Conservation (phyloP, 92 coral and sea anemone species). For the Isaurus tuberculatus region DNA sequence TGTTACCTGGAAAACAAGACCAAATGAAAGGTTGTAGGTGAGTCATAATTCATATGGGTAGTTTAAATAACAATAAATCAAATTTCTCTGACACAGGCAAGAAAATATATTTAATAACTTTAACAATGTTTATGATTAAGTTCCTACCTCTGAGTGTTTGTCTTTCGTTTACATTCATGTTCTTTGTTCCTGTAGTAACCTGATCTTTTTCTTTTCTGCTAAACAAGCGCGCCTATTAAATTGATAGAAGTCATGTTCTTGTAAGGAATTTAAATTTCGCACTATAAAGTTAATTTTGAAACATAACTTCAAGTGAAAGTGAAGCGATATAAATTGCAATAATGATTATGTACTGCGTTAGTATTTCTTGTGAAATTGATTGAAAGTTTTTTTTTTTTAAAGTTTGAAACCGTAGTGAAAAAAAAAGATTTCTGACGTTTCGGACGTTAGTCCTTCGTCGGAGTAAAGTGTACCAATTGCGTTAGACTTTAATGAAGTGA, state of each 20-base stretch:
- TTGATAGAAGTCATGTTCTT: neutral
- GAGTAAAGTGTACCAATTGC: too few species aligned
- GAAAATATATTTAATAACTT: too few species aligned
- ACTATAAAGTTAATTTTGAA: neutral
- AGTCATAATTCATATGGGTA: neutral
- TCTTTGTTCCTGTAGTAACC: neutral
- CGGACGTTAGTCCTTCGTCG: too few species aligned
- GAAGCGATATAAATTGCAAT: too few species aligned
- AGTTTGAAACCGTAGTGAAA: too few species aligned
- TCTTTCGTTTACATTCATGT: slow-evolving; percentile 17
- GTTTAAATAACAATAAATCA: neutral
- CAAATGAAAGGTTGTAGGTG: neutral
- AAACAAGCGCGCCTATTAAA: slow-evolving; percentile 36
- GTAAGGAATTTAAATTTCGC: neutral
- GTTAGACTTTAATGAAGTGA: too few species aligned
- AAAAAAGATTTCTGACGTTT: too few species aligned
- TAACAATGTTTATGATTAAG: neutral
- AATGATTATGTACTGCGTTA: too few species aligned
- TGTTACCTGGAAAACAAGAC: neutral
- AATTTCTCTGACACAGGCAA: neutral
- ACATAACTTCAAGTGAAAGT: neutral
- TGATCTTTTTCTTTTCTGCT: slow-evolving; percentile 8
- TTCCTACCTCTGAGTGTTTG: slow-evolving; percentile 14
- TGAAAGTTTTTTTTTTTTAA: too few species aligned
- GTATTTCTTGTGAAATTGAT: too few species aligned